These are phyloP conservation scores for Alcis repandata DNA, from an alignment of 2,888 invertebrate genomes.

Conservation along the genomic window DNA sequence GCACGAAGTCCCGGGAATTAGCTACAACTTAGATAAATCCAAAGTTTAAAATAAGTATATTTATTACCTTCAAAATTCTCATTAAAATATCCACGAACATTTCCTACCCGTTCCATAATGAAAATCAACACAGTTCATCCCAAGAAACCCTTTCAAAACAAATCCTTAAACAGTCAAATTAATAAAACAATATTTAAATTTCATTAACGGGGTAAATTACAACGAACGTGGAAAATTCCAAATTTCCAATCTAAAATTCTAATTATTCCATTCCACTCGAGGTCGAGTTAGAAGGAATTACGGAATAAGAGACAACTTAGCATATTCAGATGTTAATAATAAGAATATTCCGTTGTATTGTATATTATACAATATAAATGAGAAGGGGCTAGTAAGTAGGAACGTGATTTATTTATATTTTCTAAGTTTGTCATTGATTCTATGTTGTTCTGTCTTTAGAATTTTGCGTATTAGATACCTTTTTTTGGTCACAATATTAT, in stretches of 20 bases:
- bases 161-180: conserved; percentile 46
- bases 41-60: neutral
- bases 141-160: conserved; percentile 41
- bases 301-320: conserved; percentile 81
- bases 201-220: conserved; percentile 60
- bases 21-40: neutral
- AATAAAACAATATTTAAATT: conserved; percentile 62
- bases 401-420: conserved; percentile 13
- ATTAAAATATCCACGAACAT: conserved; percentile 2
- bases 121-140: conserved; percentile 30
- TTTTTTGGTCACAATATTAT: too few relatives aligned
- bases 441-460: too few relatives aligned
- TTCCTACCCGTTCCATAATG: conserved; percentile 1
- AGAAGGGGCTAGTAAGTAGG: conserved; percentile 4
- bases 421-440: too few relatives aligned
- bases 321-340: conserved; percentile 75
- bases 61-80: neutral
- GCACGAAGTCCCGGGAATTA: too few relatives aligned
- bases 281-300: conserved; percentile 55
- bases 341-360: conserved; percentile 72
- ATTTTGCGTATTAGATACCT: too few relatives aligned
- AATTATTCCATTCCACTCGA: conserved; percentile 69
- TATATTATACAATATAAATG: too few relatives aligned
- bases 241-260: conserved; percentile 79
- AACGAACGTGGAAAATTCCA: conserved; percentile 66